Evolutionary conservation across 2,888 invertebrate genomes (phyloP).

Genomic region (Eucriotettix oculatus): DNA sequence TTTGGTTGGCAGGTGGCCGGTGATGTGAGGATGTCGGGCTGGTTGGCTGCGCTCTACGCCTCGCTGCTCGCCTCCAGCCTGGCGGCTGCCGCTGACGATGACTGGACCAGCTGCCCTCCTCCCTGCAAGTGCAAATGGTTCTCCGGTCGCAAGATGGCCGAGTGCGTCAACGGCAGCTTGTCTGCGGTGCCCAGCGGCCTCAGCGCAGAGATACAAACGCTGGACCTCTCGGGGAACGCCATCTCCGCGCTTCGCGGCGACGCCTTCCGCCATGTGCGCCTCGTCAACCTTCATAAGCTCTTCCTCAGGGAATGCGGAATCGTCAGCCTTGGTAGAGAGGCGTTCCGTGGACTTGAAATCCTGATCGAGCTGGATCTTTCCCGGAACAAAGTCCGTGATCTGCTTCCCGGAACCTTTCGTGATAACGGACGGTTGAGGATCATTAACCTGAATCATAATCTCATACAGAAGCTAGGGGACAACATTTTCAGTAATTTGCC

Average conservation of each 20-base stretch:
- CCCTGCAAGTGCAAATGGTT: conserved; percentile 74
- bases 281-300: conserved; percentile 69
- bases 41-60: conserved; percentile 21
- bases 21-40: no score
- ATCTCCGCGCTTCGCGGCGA: conserved; percentile 46
- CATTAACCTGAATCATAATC: conserved; percentile 57
- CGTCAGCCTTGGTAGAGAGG: conserved; percentile 50
- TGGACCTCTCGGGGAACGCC: conserved; percentile 55
- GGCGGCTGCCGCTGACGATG: conserved; percentile 14
- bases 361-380: conserved; percentile 72
- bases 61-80: conserved; percentile 20
- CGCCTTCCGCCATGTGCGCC: conserved; percentile 48
- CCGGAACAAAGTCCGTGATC: conserved; percentile 45
- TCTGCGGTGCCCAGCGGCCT: conserved; percentile 53
- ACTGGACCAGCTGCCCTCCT: conserved; percentile 42
- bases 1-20: no score
- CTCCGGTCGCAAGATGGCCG: conserved; percentile 67
- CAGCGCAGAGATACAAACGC: conserved; percentile 47
- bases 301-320: conserved; percentile 58
- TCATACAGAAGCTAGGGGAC: conserved; percentile 51
- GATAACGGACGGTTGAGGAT: conserved; percentile 54
- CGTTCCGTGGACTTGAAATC: conserved; percentile 57
- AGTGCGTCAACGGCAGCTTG: conserved; percentile 52
- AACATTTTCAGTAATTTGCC: conserved; percentile 58
- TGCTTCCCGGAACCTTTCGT: conserved; percentile 52